Base-by-base conservation (phyloP, 2,888 invertebrate species). In the Hipparchia semele region DNA sequence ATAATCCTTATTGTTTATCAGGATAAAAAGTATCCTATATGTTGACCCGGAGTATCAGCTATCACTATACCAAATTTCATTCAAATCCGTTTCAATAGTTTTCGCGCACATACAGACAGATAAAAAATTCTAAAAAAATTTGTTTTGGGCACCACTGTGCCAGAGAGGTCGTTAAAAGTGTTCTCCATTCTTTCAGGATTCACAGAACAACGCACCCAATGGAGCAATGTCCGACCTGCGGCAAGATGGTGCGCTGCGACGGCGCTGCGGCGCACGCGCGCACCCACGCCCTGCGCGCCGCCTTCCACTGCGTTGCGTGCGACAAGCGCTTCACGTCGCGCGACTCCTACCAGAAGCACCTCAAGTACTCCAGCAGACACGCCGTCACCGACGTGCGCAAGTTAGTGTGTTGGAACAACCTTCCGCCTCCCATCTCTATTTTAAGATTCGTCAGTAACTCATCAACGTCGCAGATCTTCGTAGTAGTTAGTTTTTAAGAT, bases 301-400 rank as follows among this genome's bases (percentile, higher is more conserved):
- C 68, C 39, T 77, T 74, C 75, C 71, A 77, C 0, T 90, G 91
- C 72, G 79, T 72, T 2, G 83, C 81, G 51, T 91, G 91, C 70
- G 82, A 83, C 68, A 88, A 88, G 73, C 76, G 75, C 0, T 90
- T 90, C 77, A 85, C 86, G 0, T 87, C 87, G 45, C 77, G 83
- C 0, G 88, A 87, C 0, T 88, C 89, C 0, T 91, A 90, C 72
- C 87, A 88, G 6, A 85, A 87, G 45, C 91, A 91, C 59, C 73
- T 91, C 0, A 90, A 87, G 75, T 88, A 89, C 45, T 85, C 90
- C 0, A 79, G 76, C 5, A 84, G 84, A 2, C 91, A 90, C 62
- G 87, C 88, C 0, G 76, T 77, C 0, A 70, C n/a, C 0, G 85
- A 87, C 13, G 76, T 88, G 49, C 79, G 83, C 39, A 90, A 87